Evolutionary conservation across 2,888 invertebrate species (phyloP).

Genomic region (Caenorhabditis doughertyi): DNA sequence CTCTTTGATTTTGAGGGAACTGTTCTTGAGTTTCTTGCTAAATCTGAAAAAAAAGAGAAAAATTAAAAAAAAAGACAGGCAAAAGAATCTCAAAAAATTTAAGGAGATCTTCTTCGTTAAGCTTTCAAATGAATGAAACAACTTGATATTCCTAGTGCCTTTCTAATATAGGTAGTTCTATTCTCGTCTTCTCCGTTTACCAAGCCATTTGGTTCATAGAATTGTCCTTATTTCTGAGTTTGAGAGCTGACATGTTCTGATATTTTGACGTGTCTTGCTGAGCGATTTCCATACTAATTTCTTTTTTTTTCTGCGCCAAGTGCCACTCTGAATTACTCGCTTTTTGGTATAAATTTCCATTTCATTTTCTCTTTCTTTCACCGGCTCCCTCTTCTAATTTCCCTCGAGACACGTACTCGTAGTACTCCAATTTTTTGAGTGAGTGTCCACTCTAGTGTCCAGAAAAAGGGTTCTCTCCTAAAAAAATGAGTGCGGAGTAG

Average conservation of each 20-base stretch:
- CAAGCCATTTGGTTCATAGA: no score
- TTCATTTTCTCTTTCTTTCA: constrained; percentile 26
- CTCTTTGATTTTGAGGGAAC: no score
- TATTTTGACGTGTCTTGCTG: constrained; percentile 1
- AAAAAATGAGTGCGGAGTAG: constrained; percentile 7
- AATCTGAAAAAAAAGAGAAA: no score
- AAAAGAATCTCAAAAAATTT: no score
- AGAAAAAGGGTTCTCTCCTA: neutral
- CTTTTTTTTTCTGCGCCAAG: constrained; percentile 28
- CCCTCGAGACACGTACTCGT: constrained; percentile 53
- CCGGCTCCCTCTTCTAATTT: constrained; percentile 40
- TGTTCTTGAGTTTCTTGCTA: no score
- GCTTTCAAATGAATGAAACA: no score
- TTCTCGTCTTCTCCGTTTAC: no score
- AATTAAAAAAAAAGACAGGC: no score
- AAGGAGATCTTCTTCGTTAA: no score
- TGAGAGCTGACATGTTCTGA: constrained; percentile 15
- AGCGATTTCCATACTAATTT: constrained; percentile 53
- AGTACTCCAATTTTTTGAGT: constrained; percentile 56
- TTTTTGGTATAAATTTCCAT: constrained; percentile 64
- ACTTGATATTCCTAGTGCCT: no score
- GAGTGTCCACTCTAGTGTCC: constrained; percentile 31
- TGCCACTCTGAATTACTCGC: constrained; percentile 52
- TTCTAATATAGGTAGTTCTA: no score
- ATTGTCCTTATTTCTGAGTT: neutral